Conservation (phyloP, 2,113 vertebrate genomes). For the Antechinus flavipes region DNA sequence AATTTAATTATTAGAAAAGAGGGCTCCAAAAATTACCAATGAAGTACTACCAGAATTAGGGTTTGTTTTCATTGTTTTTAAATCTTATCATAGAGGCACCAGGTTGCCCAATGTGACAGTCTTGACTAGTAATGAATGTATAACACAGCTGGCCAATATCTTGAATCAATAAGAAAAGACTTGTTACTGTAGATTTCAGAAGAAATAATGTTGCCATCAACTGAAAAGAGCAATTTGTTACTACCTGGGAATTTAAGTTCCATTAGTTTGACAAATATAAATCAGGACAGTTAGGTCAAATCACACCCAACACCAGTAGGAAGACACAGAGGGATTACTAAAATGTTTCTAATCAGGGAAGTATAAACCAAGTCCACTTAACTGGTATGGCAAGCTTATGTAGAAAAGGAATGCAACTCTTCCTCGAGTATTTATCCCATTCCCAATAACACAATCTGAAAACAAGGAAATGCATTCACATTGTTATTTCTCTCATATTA, state of each 20-base stretch:
- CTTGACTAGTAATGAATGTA: neutral
- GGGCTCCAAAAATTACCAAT: neutral
- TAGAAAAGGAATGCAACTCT: neutral
- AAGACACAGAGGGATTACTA: neutral
- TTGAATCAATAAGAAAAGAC: constrained; percentile 24
- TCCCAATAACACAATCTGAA: neutral
- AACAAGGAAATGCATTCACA: neutral
- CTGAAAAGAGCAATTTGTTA: neutral
- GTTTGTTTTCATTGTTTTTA: neutral
- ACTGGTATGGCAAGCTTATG: neutral
- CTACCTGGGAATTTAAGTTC: neutral
- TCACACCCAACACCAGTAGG: neutral
- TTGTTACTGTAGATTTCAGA: neutral
- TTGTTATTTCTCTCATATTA: neutral
- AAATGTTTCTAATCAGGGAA: constrained; percentile 16
- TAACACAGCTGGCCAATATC: constrained; percentile 7
- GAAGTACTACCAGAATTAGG: constrained; percentile 1
- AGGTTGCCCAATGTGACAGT: neutral
- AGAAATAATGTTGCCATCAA: constrained; percentile 5
- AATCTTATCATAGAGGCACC: neutral
- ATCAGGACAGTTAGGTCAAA: neutral
- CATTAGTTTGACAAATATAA: constrained; percentile 10
- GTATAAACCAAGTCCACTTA: neutral
- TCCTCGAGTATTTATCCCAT: neutral
- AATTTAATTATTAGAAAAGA: constrained; percentile 16